Percentiles rank a stretch among this genome's conserved stretches.
phyloP scores from a whole-genome alignment of 1,140 invertebrate genomes.

The Drosophila aff. region DNA sequence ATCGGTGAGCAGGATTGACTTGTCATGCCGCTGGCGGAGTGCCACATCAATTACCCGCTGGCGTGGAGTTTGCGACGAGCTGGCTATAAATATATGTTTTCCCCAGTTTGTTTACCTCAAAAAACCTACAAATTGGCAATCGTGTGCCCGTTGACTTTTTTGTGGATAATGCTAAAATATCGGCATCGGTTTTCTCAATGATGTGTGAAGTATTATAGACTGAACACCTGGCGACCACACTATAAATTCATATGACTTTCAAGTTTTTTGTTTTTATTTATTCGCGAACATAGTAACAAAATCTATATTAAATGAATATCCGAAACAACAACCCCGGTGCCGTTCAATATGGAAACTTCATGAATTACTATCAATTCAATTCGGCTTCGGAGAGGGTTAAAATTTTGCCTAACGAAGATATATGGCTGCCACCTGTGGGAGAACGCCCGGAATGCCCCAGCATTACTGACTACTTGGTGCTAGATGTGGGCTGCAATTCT shows the following conservation, averaged over 20 bases:
- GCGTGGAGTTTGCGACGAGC: neutral
- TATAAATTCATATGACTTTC: no score
- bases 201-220: neutral
- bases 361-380: conserved; percentile 57
- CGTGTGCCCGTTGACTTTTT: neutral
- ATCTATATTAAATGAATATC: conserved; percentile 7
- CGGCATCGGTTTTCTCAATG: no score
- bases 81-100: neutral
- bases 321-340: conserved; percentile 89
- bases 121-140: neutral
- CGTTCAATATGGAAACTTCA: conserved; percentile 92
- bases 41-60: conserved; percentile 1
- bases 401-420: conserved; percentile 85
- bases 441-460: conserved; percentile 34
- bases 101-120: conserved; percentile 1
- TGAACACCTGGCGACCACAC: neutral
- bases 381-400: no score
- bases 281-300: no score
- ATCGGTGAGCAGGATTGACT: neutral
- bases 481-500: conserved; percentile 93
- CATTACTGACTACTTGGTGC: conserved; percentile 84
- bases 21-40: conserved; percentile 29
- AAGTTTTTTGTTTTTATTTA: neutral
- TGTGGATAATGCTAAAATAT: neutral
- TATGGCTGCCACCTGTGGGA: conserved; percentile 85